A percentile compares a stretch with the other conserved stretches of the same genome.
Evolutionary conservation across 1,140 invertebrate genomes (phyloP).

Genomic region (Drosophila repleta): DNA sequence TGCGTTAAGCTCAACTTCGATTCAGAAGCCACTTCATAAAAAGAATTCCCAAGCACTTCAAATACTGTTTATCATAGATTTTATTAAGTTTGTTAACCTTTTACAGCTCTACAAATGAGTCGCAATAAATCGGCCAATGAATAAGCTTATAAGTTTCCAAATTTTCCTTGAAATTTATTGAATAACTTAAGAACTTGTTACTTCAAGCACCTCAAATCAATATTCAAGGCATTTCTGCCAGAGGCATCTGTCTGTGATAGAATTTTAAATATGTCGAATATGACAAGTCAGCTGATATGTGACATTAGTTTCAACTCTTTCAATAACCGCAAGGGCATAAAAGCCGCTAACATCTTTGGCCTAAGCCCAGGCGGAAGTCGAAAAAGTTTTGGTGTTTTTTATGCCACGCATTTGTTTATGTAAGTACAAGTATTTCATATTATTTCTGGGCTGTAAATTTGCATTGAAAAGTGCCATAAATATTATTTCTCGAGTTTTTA

Average conservation of each 20-base stretch:
- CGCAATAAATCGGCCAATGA: neutral
- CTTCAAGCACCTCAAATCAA: neutral
- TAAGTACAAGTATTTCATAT: conserved; percentile 60
- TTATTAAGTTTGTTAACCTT: conserved; percentile 1
- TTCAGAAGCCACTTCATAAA: neutral
- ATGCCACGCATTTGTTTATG: conserved; percentile 56
- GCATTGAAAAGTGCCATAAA: conserved; percentile 77
- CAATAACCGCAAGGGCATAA: conserved; percentile 2
- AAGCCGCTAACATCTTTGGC: conserved; percentile 1
- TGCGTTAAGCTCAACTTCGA: neutral
- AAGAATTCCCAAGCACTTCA: neutral
- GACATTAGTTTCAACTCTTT: conserved; percentile 19
- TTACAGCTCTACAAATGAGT: neutral
- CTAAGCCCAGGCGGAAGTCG: neutral
- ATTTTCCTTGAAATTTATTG: neutral
- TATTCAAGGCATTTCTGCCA: neutral
- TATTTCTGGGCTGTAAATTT: conserved; percentile 75
- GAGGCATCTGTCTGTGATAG: neutral
- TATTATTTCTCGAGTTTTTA: conserved; percentile 77
- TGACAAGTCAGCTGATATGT: neutral
- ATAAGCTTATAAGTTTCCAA: conserved; percentile 1
- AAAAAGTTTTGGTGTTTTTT: conserved; percentile 2
- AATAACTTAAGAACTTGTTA: neutral
- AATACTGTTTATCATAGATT: conserved; percentile 1
- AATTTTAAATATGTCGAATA: conserved; percentile 2